These are phyloP conservation scores for Epistrophe grossulariae DNA, from an alignment of 2,888 invertebrate species.

Conservation along the genomic window DNA sequence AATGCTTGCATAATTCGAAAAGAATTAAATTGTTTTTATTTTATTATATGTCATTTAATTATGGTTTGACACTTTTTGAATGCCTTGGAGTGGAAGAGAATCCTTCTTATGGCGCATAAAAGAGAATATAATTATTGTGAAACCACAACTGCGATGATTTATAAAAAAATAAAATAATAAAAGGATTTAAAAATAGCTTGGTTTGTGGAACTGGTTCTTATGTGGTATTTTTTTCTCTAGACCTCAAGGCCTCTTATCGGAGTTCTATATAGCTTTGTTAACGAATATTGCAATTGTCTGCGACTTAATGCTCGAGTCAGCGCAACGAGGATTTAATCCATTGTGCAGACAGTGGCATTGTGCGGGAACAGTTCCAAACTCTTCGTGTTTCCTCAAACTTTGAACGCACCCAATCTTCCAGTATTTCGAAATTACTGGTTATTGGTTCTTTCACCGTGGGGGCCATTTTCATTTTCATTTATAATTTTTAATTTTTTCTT, in stretches of 20 bases:
- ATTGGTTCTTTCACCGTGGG: too few relatives aligned
- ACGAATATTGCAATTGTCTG: too few relatives aligned
- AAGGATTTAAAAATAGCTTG: not conserved
- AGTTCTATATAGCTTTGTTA: too few relatives aligned
- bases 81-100: not conserved
- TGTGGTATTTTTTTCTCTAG: not conserved
- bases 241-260: not conserved
- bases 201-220: not conserved
- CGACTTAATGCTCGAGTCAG: too few relatives aligned
- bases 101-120: not conserved
- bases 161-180: not conserved
- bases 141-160: slow-evolving; percentile 1
- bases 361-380: too few relatives aligned
- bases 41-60: slow-evolving; percentile 58
- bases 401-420: too few relatives aligned
- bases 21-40: slow-evolving; percentile 51
- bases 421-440: too few relatives aligned
- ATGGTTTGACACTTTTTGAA: slow-evolving; percentile 32
- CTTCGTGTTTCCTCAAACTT: too few relatives aligned
- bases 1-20: slow-evolving; percentile 45
- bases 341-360: too few relatives aligned
- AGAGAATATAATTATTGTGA: not conserved
- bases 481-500: too few relatives aligned
- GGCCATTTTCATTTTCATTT: too few relatives aligned
- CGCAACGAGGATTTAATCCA: too few relatives aligned